A percentile compares a stretch with the other conserved stretches of the same genome.
Conservation (phyloP, 2,797 vertebrate species). For the Benthosema pterotum region DNA sequence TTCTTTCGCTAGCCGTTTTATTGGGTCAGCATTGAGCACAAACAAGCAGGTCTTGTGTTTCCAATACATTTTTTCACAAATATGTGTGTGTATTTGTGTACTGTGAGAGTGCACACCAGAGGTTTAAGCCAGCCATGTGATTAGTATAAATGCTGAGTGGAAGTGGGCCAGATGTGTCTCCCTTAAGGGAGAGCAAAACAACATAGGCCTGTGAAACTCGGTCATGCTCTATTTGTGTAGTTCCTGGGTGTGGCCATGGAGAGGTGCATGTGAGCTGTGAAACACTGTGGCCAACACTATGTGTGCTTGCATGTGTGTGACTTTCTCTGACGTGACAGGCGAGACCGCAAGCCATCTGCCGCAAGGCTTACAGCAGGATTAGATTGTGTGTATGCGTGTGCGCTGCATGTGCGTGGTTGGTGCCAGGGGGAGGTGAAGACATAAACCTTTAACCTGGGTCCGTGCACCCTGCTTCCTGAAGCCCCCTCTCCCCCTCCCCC, state of each 20-base stretch:
- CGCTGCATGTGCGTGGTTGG: slow-evolving; percentile 28
- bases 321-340: slow-evolving; percentile 68
- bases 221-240: slow-evolving; percentile 48
- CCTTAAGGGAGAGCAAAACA: slow-evolving; percentile 38
- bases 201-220: slow-evolving; percentile 34
- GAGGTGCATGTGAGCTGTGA: slow-evolving; percentile 68
- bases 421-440: slow-evolving; percentile 51
- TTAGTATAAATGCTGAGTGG: slow-evolving; percentile 46
- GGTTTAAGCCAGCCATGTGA: slow-evolving; percentile 59
- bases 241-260: slow-evolving; percentile 58
- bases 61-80: slow-evolving; percentile 41
- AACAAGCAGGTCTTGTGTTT: slow-evolving; percentile 36
- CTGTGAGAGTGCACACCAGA: background rate
- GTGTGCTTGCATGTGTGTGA: slow-evolving; percentile 37
- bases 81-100: slow-evolving; percentile 49
- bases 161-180: slow-evolving; percentile 64
- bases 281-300: slow-evolving; percentile 11
- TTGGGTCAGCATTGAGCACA: slow-evolving; percentile 24
- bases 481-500: slow-evolving; percentile 23
- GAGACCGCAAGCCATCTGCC: slow-evolving; percentile 76
- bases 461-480: slow-evolving; percentile 28
- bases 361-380: slow-evolving; percentile 74
- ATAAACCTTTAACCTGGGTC: slow-evolving; percentile 76
- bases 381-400: slow-evolving; percentile 41
- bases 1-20: slow-evolving; percentile 42